Conservation (phyloP, 2,888 invertebrate genomes). For the Athetis lepigone region DNA sequence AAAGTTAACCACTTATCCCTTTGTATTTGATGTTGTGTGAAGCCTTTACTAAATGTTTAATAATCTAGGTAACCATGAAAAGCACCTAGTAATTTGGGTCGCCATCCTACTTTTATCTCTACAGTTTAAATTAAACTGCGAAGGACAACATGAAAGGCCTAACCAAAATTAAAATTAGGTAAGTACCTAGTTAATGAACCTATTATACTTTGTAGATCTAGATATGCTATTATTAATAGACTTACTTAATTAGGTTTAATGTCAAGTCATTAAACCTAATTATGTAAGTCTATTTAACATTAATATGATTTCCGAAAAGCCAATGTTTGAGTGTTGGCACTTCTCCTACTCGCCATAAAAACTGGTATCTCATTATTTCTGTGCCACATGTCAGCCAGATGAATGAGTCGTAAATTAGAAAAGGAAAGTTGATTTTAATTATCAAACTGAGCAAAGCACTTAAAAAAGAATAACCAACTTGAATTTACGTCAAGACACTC, state of each 20-base stretch:
- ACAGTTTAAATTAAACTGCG: not conserved
- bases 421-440: conserved; percentile 27
- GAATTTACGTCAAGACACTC: not conserved
- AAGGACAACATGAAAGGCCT: not conserved
- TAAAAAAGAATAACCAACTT: conserved; percentile 10
- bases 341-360: conserved; percentile 37
- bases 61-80: not conserved
- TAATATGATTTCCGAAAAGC: not conserved
- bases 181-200: not conserved
- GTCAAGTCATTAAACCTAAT: no score
- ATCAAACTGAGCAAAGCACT: conserved; percentile 30
- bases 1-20: not conserved
- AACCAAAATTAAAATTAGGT: no score
- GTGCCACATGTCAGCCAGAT: conserved; percentile 34
- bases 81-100: not conserved
- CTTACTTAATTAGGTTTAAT: conserved; percentile 1
- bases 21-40: not conserved
- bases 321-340: conserved; percentile 23
- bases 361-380: conserved; percentile 38
- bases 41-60: not conserved
- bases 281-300: no score
- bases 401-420: conserved; percentile 39
- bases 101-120: not conserved
- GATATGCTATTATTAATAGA: not conserved
- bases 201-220: not conserved